These are phyloP conservation scores for Holothuria glaberrima DNA, from an alignment of 35 echinoderm and acorn worm species.

Conservation along the genomic window DNA sequence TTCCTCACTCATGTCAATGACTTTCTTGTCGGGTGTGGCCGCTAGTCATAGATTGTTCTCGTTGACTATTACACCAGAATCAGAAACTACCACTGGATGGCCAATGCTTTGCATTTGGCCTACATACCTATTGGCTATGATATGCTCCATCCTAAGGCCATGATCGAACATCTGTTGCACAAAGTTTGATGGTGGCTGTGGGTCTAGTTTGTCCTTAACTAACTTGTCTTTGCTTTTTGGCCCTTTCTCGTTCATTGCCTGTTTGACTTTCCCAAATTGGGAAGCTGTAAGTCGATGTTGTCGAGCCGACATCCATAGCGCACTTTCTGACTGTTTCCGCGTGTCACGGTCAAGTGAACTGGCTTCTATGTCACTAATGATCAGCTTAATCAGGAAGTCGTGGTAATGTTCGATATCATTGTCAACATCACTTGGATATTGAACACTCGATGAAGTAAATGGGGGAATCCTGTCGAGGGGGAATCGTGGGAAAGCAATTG, in stretches of 20 bases:
- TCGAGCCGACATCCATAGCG: background rate
- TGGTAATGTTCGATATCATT: no score
- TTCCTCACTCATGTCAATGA: conserved; percentile 12
- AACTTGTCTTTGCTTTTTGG: conserved; percentile 1
- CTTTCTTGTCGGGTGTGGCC: conserved; percentile 25
- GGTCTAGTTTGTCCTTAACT: background rate
- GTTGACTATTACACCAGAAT: conserved; percentile 8
- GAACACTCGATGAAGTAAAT: no score
- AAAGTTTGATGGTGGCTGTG: background rate
- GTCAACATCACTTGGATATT: no score
- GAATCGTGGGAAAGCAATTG: background rate
- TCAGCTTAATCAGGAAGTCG: background rate
- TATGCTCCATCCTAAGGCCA: background rate
- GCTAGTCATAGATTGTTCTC: conserved; percentile 11
- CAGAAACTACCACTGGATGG: conserved; percentile 11
- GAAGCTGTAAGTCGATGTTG: conserved; percentile 1
- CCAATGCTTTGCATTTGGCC: conserved; percentile 9
- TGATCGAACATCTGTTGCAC: background rate
- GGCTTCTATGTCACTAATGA: conserved; percentile 2
- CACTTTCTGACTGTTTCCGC: background rate
- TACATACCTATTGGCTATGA: conserved; percentile 1
- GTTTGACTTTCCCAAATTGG: background rate
- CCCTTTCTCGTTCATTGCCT: conserved; percentile 1
- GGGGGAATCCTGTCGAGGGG: background rate
- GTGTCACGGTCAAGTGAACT: no score